Percentiles rank a stretch among this genome's conserved stretches.
These are phyloP conservation scores for Phaonia tiefii DNA, from an alignment of 2,888 invertebrate genomes.

Conservation along the genomic window DNA sequence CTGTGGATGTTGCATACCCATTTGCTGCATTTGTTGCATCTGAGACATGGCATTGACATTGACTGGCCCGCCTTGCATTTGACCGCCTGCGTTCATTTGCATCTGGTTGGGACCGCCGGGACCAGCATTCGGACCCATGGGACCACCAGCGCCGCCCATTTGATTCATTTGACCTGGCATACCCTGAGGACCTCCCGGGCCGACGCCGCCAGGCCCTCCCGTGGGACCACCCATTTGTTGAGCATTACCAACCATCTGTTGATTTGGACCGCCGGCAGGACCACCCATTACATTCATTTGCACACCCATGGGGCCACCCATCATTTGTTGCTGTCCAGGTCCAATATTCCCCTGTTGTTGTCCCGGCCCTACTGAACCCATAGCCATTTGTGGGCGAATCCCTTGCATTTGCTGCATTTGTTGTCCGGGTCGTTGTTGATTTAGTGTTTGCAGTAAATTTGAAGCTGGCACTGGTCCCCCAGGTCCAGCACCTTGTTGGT, in stretches of 20 bases:
- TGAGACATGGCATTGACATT: constrained; percentile 62
- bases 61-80: constrained; percentile 71
- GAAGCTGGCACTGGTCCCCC: constrained; percentile 82
- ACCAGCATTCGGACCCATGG: constrained; percentile 75
- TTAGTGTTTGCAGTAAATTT: constrained; percentile 88
- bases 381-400: constrained; percentile 78
- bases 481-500: constrained; percentile 78
- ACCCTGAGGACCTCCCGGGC: constrained; percentile 65
- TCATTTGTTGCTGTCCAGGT: constrained; percentile 71
- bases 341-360: constrained; percentile 72
- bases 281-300: constrained; percentile 79
- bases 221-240: constrained; percentile 75
- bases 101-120: constrained; percentile 77
- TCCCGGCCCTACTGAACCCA: constrained; percentile 70
- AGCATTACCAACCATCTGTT: constrained; percentile 73
- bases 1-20: constrained; percentile 77
- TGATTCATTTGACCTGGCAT: constrained; percentile 73
- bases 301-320: constrained; percentile 74
- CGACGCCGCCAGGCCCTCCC: constrained; percentile 72
- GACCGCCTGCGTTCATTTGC: constrained; percentile 76
- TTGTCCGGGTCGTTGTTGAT: constrained; percentile 81
- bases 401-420: constrained; percentile 78
- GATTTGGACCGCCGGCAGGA: constrained; percentile 71
- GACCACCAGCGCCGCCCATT: constrained; percentile 70
- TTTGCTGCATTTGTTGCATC: constrained; percentile 70